Conservation (phyloP, 1,140 invertebrate genomes). For the Oedothorax gibbosus region DNA sequence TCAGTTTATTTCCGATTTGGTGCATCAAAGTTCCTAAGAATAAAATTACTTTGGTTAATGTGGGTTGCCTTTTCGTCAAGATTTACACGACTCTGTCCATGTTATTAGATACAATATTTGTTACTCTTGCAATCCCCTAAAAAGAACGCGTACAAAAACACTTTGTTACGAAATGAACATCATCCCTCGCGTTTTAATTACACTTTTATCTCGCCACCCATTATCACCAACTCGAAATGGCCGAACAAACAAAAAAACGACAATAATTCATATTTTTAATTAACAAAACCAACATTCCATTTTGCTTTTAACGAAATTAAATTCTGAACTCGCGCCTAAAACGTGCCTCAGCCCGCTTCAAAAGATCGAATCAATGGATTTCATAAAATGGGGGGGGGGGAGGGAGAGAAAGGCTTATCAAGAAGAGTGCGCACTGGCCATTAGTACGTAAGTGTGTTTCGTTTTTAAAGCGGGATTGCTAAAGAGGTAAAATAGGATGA, state of each 20-base stretch:
- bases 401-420: not conserved
- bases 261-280: conserved; percentile 2
- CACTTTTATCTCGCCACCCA: conserved; percentile 12
- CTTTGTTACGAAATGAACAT: too few relatives aligned
- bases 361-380: conserved; percentile 12
- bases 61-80: too few relatives aligned
- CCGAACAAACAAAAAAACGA: not conserved
- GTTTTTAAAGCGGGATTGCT: too few relatives aligned
- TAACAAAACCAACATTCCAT: conserved; percentile 13
- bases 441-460: not conserved
- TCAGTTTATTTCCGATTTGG: too few relatives aligned
- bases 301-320: conserved; percentile 29
- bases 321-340: conserved; percentile 18
- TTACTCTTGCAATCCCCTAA: too few relatives aligned
- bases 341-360: conserved; percentile 15
- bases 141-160: too few relatives aligned
- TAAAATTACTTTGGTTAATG: too few relatives aligned
- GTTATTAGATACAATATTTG: too few relatives aligned
- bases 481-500: too few relatives aligned
- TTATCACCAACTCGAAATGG: conserved; percentile 6
- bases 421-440: not conserved
- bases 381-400: conserved; percentile 10
- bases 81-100: too few relatives aligned
- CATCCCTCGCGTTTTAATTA: conserved; percentile 16
- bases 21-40: too few relatives aligned